phyloP scores from a whole-genome alignment of 1,140 invertebrate genomes.

The Branchinecta lindahli region DNA sequence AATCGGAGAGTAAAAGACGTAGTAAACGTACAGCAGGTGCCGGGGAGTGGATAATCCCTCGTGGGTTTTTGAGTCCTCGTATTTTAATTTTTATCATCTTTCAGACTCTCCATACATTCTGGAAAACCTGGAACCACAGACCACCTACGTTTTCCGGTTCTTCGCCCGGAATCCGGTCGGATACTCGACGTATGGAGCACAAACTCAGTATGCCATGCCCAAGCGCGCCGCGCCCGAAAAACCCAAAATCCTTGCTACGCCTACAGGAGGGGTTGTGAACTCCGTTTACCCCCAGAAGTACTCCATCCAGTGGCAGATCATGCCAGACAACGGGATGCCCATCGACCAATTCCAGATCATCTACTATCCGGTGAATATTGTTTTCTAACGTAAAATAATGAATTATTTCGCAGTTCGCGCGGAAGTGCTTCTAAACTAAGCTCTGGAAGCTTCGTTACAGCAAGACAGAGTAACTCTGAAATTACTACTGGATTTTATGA shows the following conservation, averaged over 20 bases:
- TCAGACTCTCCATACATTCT: conserved; percentile 43
- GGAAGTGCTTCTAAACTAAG: too few relatives aligned
- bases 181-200: conserved; percentile 24
- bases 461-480: too few relatives aligned
- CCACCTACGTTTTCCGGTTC: conserved; percentile 67
- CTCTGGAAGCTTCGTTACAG: too few relatives aligned
- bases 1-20: too few relatives aligned
- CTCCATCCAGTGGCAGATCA: conserved; percentile 61
- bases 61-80: too few relatives aligned
- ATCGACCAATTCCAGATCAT: conserved; percentile 66
- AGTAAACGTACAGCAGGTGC: too few relatives aligned
- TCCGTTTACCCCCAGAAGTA: conserved; percentile 54
- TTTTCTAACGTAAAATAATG: background rate
- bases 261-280: conserved; percentile 25
- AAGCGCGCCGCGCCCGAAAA: conserved; percentile 34
- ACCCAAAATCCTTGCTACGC: conserved; percentile 36
- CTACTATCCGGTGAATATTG: conserved; percentile 55
- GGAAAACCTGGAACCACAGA: conserved; percentile 59
- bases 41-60: too few relatives aligned
- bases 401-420: too few relatives aligned
- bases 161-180: conserved; percentile 69
- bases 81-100: background rate
- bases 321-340: conserved; percentile 69
- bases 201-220: conserved; percentile 38
- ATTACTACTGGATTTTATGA: too few relatives aligned